phyloP scores from a whole-genome alignment of 2,888 invertebrate species.

The Melanostoma scalare region DNA sequence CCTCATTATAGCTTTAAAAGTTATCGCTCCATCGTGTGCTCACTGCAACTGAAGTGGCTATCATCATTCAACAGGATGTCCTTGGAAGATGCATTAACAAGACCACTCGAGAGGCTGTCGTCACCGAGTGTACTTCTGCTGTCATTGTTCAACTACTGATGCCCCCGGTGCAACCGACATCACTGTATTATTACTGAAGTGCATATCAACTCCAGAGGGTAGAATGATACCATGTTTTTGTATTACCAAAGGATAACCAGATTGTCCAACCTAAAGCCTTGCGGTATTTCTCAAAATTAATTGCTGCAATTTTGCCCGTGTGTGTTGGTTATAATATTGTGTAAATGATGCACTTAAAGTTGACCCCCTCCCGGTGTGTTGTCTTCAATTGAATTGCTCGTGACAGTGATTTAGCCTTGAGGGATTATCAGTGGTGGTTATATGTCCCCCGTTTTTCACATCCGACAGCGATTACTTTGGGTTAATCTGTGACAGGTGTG shows the following conservation, averaged over 20 bases:
- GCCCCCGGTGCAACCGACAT: constrained; percentile 22
- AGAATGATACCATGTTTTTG: constrained; percentile 29
- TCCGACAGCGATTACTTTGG: constrained; percentile 59
- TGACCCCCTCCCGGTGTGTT: background rate
- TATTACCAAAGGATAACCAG: constrained; percentile 16
- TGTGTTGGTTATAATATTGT: constrained; percentile 11
- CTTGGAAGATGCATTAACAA: constrained; percentile 51
- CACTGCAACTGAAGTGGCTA: constrained; percentile 18
- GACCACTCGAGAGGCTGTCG: constrained; percentile 51
- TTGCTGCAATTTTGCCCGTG: constrained; percentile 37
- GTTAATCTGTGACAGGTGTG: constrained; percentile 59
- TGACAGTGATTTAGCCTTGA: background rate
- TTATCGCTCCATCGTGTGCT: background rate
- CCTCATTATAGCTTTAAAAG: constrained; percentile 36
- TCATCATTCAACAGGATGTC: constrained; percentile 63
- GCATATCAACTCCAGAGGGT: constrained; percentile 11
- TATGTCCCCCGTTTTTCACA: constrained; percentile 27
- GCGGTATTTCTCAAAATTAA: constrained; percentile 54
- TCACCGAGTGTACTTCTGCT: constrained; percentile 33
- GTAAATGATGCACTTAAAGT: constrained; percentile 45
- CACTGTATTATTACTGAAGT: constrained; percentile 43
- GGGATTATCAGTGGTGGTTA: constrained; percentile 22
- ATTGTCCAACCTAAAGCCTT: constrained; percentile 15
- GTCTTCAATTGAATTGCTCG: too few relatives aligned
- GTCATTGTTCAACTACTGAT: constrained; percentile 22